Base-by-base conservation (phyloP, 2,888 invertebrate species). In the Pardosa pseudoannulata region DNA sequence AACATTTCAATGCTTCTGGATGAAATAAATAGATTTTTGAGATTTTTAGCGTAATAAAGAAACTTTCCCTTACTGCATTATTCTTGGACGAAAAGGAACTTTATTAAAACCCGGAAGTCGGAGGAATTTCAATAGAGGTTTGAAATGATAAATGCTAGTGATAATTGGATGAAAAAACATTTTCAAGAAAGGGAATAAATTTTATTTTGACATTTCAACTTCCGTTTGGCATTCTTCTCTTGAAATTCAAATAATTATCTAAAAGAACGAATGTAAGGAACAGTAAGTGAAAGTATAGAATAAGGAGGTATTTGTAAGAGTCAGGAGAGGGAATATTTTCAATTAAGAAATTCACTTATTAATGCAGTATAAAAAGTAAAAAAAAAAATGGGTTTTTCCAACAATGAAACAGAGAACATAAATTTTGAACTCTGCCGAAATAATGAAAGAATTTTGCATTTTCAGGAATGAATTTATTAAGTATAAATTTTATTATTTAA, bases 191-290 rank as follows among this genome's bases (percentile, higher is more conserved):
- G 46, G 16, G 56, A 56, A 56, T 19, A 23, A 19, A 56, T 23
- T 56, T 23, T 56, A 56, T 56, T 56, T 56, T 56, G 56, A 56
- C 56, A 56, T 56, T 56, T 56, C 56, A 56, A 23, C 56, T 56
- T 56, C 56, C 56, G 56, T 56, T 56, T 56, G 5, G 3, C 19
- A 11, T 36, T 23, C 23, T 19, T 23, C 56, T 56, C 56, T n/a
- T 6, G 23, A 11, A 56, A 56, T 23, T 56, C 56, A 19, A 56
- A 56, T 56, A 56, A 56, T 56, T 56, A 56, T 19, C 7, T 1
- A 5, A 6, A 5, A 11, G 23, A 23, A 11, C 23, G 0, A 19
- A 23, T 23, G 56, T 2, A 56, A 23, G 0, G 1, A 1, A 3
- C 19, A 6, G 56, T 23, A 11, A 56, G 23, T 23, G 23, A 56